These are phyloP conservation scores for Uloborus diversus DNA, from an alignment of 1,140 invertebrate genomes.

Conservation along the genomic window DNA sequence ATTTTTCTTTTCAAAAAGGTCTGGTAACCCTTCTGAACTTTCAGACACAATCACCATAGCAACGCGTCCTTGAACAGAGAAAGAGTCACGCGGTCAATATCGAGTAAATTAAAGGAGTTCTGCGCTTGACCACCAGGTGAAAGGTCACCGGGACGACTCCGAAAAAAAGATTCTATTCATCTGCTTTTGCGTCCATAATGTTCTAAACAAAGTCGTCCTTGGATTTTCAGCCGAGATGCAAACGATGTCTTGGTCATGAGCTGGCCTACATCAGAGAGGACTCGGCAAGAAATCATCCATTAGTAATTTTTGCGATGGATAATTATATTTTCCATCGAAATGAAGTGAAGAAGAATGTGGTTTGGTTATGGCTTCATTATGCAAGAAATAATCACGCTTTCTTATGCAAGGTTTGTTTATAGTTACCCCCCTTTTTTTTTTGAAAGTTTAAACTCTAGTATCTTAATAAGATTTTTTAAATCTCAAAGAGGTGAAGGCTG, in stretches of 20 bases:
- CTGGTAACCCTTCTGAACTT: too few species aligned
- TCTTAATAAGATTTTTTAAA: too few species aligned
- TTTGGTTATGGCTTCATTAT: not conserved
- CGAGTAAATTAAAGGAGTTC: not conserved
- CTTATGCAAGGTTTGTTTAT: not conserved
- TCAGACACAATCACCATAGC: not conserved
- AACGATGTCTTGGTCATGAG: slow-evolving; percentile 18
- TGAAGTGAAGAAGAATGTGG: too few species aligned
- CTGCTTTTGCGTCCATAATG: not conserved
- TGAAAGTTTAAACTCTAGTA: too few species aligned
- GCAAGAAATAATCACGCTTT: not conserved
- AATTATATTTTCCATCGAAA: too few species aligned
- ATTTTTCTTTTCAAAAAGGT: too few species aligned
- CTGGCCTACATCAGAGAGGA: slow-evolving; percentile 13
- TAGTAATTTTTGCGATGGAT: too few species aligned
- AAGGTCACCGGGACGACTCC: slow-evolving; percentile 10
- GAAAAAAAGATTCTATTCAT: not conserved
- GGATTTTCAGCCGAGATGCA: not conserved
- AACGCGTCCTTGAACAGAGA: not conserved
- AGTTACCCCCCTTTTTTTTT: too few species aligned
- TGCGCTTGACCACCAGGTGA: slow-evolving; percentile 19
- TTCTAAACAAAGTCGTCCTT: not conserved
- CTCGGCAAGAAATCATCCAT: too few species aligned
- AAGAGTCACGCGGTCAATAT: slow-evolving; percentile 11
- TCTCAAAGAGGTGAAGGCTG: too few species aligned